Base-by-base conservation (phyloP, 1,140 invertebrate genomes). In the Saxidomus purpurata region DNA sequence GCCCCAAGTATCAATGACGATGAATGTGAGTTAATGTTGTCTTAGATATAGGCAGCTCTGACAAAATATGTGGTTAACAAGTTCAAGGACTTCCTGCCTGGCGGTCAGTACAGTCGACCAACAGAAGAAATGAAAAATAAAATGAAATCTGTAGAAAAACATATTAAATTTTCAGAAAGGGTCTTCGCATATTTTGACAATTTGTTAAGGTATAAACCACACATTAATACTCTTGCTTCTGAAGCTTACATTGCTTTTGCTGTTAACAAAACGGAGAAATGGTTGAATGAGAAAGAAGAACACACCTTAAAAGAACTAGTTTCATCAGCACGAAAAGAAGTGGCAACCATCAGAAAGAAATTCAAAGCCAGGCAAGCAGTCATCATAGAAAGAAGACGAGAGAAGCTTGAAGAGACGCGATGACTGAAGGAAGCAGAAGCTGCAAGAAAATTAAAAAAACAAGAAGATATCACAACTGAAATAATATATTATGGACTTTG, bases 101-200 rank as follows among this genome's bases (percentile, higher is more conserved):
- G 76, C 4, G 76, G 76, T 52, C 43, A 31, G 2, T 49, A 19
- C 25, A 79, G 40, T 52, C n/a, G 52, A 8, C 43, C 76, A n/a
- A 52, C 47, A 55, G 59, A 82, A 63, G 59, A 61, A 67, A 63
- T 63, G 52, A 80, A 80, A 80, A n/a, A 1, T 1, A 80, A 80
- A 80, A 34, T 80, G 77, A 3, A 59, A n/a, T 38, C 19, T 36
- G 80, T 82, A 4, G 80, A 82, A 40, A 82, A 82, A 31, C 69
- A 79, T 25, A 79, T 52, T 22, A 79, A 79, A 22, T 79, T 52
- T 25, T 17, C n/a, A 4, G 76, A 79, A 79, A 25, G 76, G 15
- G 49, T 79, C 1, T 79, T 79, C 28, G 40, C 47, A 3, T 79
- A 82, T 34, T 61, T 25, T 61, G 80, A 82, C 36, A 82, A 82